A percentile compares a stretch with the other conserved stretches of the same genome.
phyloP scores from a whole-genome alignment of 2,888 invertebrate species.

The Quadroppia sp. region DNA sequence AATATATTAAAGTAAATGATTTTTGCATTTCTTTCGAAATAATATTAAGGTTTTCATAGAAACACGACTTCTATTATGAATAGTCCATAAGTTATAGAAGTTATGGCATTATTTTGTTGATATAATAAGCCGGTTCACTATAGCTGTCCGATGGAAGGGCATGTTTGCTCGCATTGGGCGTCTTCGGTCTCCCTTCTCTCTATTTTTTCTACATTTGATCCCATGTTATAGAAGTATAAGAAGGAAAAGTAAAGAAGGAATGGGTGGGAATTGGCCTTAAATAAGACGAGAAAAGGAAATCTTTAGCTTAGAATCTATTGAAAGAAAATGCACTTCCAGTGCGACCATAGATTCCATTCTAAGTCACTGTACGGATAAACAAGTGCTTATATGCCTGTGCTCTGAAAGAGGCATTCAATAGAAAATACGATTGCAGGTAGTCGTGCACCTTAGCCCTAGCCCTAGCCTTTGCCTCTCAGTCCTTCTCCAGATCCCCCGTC shows the following conservation, averaged over 20 bases:
- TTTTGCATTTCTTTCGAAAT: background rate
- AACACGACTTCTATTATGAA: slow-evolving; percentile 14
- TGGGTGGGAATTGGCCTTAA: slow-evolving; percentile 26
- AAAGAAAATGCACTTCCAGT: slow-evolving; percentile 32
- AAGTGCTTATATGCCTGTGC: slow-evolving; percentile 1
- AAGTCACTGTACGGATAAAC: slow-evolving; percentile 30
- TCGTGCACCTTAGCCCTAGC: slow-evolving; percentile 21
- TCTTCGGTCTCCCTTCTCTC: slow-evolving; percentile 22
- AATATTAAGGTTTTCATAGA: background rate
- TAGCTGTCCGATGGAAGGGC: slow-evolving; percentile 3
- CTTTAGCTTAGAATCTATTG: slow-evolving; percentile 21
- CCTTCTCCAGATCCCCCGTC: background rate
- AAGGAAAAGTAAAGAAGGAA: slow-evolving; percentile 23
- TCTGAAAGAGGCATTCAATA: background rate
- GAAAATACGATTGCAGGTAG: slow-evolving; percentile 26
- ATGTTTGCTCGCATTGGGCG: slow-evolving; percentile 17
- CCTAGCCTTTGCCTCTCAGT: background rate
- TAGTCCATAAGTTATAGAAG: slow-evolving; percentile 11
- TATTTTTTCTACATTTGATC: slow-evolving; percentile 28
- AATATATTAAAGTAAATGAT: background rate
- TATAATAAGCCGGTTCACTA: slow-evolving; percentile 26
- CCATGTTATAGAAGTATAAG: slow-evolving; percentile 17
- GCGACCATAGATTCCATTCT: slow-evolving; percentile 17
- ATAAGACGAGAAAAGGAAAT: slow-evolving; percentile 37
- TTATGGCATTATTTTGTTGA: slow-evolving; percentile 18